Percentiles rank a stretch among this genome's conserved stretches.
phyloP scores from a whole-genome alignment of 2,888 invertebrate species.

The Epistrophe grossulariae region DNA sequence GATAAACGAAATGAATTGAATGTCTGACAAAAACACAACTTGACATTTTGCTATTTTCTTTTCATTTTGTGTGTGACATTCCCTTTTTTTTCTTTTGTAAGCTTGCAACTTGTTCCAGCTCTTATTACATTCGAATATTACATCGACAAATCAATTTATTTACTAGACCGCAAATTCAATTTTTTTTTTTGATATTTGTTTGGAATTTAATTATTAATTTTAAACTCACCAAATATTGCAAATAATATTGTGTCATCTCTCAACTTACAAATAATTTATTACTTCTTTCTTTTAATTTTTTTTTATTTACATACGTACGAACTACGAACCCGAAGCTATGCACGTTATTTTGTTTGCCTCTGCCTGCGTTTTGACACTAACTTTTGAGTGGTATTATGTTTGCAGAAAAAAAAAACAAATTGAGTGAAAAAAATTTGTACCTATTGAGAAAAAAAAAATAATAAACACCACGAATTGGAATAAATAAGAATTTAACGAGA shows the following conservation, averaged over 20 bases:
- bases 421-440: conserved; percentile 31
- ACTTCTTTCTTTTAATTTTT: conserved; percentile 20
- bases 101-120: conserved; percentile 2
- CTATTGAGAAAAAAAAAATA: conserved; percentile 29
- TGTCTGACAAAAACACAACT: conserved; percentile 58
- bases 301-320: conserved; percentile 48
- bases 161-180: not conserved
- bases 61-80: conserved; percentile 46
- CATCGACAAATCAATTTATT: conserved; percentile 26
- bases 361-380: conserved; percentile 58
- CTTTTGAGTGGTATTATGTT: conserved; percentile 69
- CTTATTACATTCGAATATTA: conserved; percentile 10
- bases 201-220: conserved; percentile 54
- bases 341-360: conserved; percentile 50
- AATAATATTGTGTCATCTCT: conserved; percentile 92
- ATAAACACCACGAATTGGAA: conserved; percentile 16
- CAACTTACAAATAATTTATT: conserved; percentile 48
- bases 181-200: conserved; percentile 33
- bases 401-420: conserved; percentile 44
- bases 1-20: conserved; percentile 25
- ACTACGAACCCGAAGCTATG: conserved; percentile 24
- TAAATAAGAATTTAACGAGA: conserved; percentile 15
- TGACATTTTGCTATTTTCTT: conserved; percentile 37
- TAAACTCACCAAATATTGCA: conserved; percentile 88
- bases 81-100: conserved; percentile 2